Base-by-base conservation (phyloP, 2,888 invertebrate species). In the Tupiocoris notatus region DNA sequence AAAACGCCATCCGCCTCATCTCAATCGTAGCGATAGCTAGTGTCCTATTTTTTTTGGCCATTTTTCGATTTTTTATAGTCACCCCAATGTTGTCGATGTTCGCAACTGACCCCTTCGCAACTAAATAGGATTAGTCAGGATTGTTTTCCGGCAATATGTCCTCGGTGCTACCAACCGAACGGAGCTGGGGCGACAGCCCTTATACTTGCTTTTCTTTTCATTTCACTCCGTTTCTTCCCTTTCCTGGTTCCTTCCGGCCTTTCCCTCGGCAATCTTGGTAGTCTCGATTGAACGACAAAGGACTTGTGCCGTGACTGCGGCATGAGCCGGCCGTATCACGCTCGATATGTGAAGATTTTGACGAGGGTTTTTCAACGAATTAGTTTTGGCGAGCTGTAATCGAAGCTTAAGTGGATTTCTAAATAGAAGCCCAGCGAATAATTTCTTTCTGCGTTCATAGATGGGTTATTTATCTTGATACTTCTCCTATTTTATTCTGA, bases 101-200 rank as follows among this genome's bases (percentile, higher is more conserved):
- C 39, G 39, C 12, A 39, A 39, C 39, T 39, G 3, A 12, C 3
- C 39, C 39, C 39, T 12, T 39, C 39, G 12, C 39, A 39, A 12
- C 74, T 74, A 64, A 74, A 74, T 74, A 64, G 74, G 74, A 74
- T 74, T 74, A 74, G 63, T 74, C 74, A 74, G 74, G 65, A 74
- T 74, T 74, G 74, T 74, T 74, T 74, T 74, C 74, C 74, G 74
- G 74, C 74, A 63, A 63, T 74, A 64, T 64, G 74, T 74, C 58
- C 64, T 74, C 56, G 24, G 12, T 39, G 39, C 39, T 39, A 39
- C 12, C 6, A 39, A 39, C 39, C 39, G 39, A 39, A 39, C 39
- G 39, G 39, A 39, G 6, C 12, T 3, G 12, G 39, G 39, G 39
- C 39, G 39, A 12, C 39, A 39, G 54, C 20, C 56, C 74, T 22